Base-by-base conservation (phyloP, 2,113 vertebrate genomes). In the Sinocyclocheilus grahami region DNA sequence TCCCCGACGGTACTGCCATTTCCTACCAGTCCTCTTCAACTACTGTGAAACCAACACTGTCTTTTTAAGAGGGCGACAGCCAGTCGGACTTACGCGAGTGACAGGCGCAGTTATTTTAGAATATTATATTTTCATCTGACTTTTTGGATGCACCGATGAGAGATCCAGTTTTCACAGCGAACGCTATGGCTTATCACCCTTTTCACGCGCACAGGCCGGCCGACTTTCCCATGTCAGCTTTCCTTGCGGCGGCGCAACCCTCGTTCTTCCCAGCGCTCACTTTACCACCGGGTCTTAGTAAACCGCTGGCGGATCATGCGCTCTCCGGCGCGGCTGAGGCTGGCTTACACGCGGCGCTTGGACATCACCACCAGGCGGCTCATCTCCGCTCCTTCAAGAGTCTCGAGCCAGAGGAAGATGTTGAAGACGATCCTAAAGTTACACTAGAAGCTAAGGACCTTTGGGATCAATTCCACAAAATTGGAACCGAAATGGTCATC, bases 401-500 rank as follows among this genome's bases (percentile, higher is more conserved):
- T 92, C 91, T 95, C 92, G 96, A 96, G 78, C 93, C 95, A 0
- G 96, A 96, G 67, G 96, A 96, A 48, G 96, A 95, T 82, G 94
- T 94, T 33, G 96, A 97, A 27, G 97, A 99, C 87, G 96, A 99
- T 85, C 97, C 97, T 20, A 97, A 97, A 94, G 97, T 99, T 83
- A 97, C 94, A 6, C 94, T 99, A 91, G 98, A 99, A 63, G 96
- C 97, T n/a, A 97, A 97, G 86, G 96, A 96, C 78, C 94, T 99
- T 14, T 99, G 98, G 98, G 97, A 96, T 91, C 96, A 98, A 89
- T 99, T 99, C 89, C 97, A 99, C 91, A 97, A 98, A 91, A 95
- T 97, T 89, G 97, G 97, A 78, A 99, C 98, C 0, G 98, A 99
- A 92, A 99, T 99, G 98, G 98, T 99, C 78, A 98, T 99, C 91